Evolutionary conservation across 2,888 invertebrate species (phyloP).

Genomic region (Acanthopleura granulata): DNA sequence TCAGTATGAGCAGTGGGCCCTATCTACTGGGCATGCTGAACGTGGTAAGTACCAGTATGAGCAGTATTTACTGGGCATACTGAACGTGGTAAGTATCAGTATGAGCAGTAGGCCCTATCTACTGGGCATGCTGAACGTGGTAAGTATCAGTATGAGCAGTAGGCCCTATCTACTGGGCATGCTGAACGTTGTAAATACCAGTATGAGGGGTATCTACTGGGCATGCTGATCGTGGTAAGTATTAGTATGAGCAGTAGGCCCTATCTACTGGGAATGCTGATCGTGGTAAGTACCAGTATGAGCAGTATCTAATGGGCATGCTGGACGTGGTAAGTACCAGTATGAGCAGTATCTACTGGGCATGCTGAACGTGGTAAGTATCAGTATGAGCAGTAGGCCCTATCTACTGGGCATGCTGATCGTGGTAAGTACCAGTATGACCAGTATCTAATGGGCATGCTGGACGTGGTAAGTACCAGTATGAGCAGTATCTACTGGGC

Average conservation of each 20-base stretch:
- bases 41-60: too few relatives aligned
- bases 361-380: slow-evolving; percentile 82
- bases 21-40: too few relatives aligned
- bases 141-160: slow-evolving; percentile 77
- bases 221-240: background rate
- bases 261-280: background rate
- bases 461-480: slow-evolving; percentile 81
- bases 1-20: background rate
- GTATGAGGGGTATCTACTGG: background rate
- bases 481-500: background rate
- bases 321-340: slow-evolving; percentile 68
- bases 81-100: too few relatives aligned
- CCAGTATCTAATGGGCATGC: slow-evolving; percentile 82
- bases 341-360: slow-evolving; percentile 73
- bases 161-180: slow-evolving; percentile 81
- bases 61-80: too few relatives aligned
- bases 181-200: slow-evolving; percentile 80
- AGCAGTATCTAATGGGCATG: too few relatives aligned
- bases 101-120: too few relatives aligned
- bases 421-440: slow-evolving; percentile 80
- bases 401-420: slow-evolving; percentile 58
- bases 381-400: background rate
- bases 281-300: background rate
- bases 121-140: slow-evolving; percentile 50
- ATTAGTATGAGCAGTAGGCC: background rate